Base-by-base conservation (phyloP, 2,888 invertebrate genomes). In the Trichacis sp. region DNA sequence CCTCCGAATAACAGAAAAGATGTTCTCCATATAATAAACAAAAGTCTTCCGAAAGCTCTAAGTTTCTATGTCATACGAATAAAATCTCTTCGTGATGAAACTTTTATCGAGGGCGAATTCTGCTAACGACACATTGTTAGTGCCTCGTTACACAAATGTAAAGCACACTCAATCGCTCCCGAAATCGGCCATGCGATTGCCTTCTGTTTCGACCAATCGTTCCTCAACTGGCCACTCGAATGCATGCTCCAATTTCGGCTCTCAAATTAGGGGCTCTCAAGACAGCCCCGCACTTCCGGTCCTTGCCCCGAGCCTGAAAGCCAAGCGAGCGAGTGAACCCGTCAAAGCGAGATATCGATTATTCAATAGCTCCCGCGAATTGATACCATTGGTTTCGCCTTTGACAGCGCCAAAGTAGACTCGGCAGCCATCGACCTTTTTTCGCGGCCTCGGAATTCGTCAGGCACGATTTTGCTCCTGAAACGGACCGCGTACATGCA, bases 231-330 rank as follows among this genome's bases (percentile, higher is more conserved):
- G 15, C 29, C 38, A 12, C 40, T 52, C 60, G 58, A 68, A 71
- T 42, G 59, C 14, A 59, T 64, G 40, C 40, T 63, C 46, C 66
- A 70, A 72, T 72, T 68, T 47, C 54, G 68, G 68, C 64, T 64
- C 64, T 66, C 60, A 62, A 66, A 72, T 69, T 64, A 64, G 64
- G 68, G 56, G 42, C 48, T 24, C 51, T 17, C 50, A 51, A 54
- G 54, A 58, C 54, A 58, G 54, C 18, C 14, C 33, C 15, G 38
- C 50, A 49, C n/a, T 30, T 14, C 45, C 45, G 57, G 48, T 50
- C 43, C 20, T 45, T 50, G 46, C 63, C 24, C 54, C 50, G 33
- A 36, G 24, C 29, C 46, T 19, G 38, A 50, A 14, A 30, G 29
- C 36, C 51, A 51, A 43, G 24, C 36, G 55, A 38, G 17, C 46